Conservation (phyloP, 2,113 vertebrate species). For the Sterna hirundo region DNA sequence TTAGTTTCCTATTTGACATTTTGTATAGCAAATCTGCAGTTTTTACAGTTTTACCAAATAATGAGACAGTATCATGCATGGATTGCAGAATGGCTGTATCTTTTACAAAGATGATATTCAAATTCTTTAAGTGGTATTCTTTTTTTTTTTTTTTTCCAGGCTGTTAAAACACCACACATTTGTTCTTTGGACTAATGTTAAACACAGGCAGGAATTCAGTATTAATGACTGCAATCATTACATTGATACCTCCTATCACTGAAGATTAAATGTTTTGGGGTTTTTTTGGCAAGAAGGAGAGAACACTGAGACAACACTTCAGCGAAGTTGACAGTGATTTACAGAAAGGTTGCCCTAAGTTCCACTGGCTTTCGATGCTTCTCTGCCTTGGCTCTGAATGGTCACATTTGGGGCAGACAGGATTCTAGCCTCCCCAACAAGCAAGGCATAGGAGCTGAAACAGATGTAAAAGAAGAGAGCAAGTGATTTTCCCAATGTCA, state of each 20-base stretch:
- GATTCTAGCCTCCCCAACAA: not conserved
- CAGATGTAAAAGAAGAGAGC: not conserved
- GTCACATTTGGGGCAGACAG: not conserved
- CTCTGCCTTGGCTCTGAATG: not conserved
- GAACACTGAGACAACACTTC: not conserved
- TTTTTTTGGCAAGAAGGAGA: not conserved
- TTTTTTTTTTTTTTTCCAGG: not conserved
- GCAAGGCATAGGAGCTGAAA: not conserved
- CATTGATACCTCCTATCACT: not conserved
- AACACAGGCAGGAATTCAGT: not conserved
- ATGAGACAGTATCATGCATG: not conserved
- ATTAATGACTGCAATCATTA: not conserved
- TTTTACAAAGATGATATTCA: not conserved
- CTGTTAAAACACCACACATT: not conserved
- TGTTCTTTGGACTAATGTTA: not conserved
- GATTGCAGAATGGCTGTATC: not conserved
- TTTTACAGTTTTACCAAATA: not conserved
- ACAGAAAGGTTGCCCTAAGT: not conserved
- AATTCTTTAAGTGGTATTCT: not conserved
- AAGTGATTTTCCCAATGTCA: not conserved
- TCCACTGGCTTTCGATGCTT: accelerated
- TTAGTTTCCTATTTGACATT: not conserved
- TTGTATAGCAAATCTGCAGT: not conserved
- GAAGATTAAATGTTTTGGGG: not conserved
- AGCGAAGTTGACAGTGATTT: not conserved